Evolutionary conservation across 2,888 invertebrate genomes (phyloP).

Genomic region (Fragum whitleyi): DNA sequence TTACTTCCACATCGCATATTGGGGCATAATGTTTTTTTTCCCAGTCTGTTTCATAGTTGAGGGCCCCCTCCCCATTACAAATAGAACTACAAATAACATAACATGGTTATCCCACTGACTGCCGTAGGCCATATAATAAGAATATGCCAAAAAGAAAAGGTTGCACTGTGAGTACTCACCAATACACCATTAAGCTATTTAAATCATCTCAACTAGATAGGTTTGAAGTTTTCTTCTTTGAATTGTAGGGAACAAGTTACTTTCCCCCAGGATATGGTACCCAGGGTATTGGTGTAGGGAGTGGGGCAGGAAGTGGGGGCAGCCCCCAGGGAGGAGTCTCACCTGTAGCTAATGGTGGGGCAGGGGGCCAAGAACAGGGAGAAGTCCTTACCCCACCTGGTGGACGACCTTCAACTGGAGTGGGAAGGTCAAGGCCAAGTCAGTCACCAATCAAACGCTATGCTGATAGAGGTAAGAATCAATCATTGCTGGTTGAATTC

Average conservation of each 20-base stretch:
- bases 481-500: background rate
- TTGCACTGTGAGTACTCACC: too few relatives aligned
- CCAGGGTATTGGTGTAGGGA: constrained; percentile 33
- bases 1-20: too few relatives aligned
- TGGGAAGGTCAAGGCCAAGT: constrained; percentile 66
- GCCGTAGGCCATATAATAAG: too few relatives aligned
- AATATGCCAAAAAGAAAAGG: too few relatives aligned
- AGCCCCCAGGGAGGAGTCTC: constrained; percentile 38
- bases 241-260: constrained; percentile 66
- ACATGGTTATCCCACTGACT: too few relatives aligned
- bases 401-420: constrained; percentile 58
- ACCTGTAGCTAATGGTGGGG: constrained; percentile 28
- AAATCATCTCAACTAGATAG: too few relatives aligned
- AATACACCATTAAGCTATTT: too few relatives aligned
- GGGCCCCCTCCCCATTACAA: too few relatives aligned
- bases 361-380: constrained; percentile 68
- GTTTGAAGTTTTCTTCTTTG: too few relatives aligned
- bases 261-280: constrained; percentile 55
- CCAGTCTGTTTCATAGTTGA: too few relatives aligned
- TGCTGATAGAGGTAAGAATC: constrained; percentile 55
- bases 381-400: constrained; percentile 72
- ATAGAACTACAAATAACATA: too few relatives aligned
- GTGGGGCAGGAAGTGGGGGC: constrained; percentile 37
- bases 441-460: constrained; percentile 56
- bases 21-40: too few relatives aligned